Percentiles rank a stretch among this genome's conserved stretches.
These are phyloP conservation scores for Aplodontia rufa DNA, from an alignment of 2,113 vertebrate genomes.

Conservation along the genomic window DNA sequence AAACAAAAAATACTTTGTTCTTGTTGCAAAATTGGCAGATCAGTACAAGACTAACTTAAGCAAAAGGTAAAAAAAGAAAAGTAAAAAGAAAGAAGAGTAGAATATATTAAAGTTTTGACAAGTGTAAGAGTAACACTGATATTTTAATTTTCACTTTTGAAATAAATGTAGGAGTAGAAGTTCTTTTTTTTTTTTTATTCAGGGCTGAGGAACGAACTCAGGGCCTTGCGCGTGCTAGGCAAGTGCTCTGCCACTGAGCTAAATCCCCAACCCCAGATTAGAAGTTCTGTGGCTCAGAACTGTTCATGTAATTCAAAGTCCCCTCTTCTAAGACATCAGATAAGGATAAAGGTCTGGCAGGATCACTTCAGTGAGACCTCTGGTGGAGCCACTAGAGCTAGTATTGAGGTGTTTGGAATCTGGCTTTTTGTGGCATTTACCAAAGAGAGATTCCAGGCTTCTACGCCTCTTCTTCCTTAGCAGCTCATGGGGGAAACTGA, in stretches of 20 bases:
- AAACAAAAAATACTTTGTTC: not conserved
- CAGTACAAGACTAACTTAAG: not conserved
- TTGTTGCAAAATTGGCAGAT: not conserved
- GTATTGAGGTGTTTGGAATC: constrained; percentile 15
- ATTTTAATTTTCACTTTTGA: constrained; percentile 35
- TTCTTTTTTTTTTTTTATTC: too few species aligned
- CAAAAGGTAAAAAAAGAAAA: not conserved
- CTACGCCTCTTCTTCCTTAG: constrained; percentile 24
- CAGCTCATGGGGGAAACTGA: not conserved
- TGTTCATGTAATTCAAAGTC: not conserved
- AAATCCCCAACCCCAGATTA: not conserved
- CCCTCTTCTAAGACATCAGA: not conserved
- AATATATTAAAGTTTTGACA: not conserved
- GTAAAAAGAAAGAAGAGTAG: not conserved
- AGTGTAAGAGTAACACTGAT: not conserved
- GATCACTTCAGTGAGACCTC: not conserved
- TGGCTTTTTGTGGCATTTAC: constrained; percentile 2
- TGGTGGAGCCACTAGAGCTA: not conserved
- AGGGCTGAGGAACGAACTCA: too few species aligned
- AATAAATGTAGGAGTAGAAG: not conserved
- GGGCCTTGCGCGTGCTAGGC: too few species aligned
- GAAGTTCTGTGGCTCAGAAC: not conserved
- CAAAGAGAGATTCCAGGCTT: constrained; percentile 43
- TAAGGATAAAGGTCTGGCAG: not conserved
- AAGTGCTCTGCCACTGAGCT: too few species aligned